phyloP scores from a whole-genome alignment of 2,888 invertebrate species.

The Automeris io region DNA sequence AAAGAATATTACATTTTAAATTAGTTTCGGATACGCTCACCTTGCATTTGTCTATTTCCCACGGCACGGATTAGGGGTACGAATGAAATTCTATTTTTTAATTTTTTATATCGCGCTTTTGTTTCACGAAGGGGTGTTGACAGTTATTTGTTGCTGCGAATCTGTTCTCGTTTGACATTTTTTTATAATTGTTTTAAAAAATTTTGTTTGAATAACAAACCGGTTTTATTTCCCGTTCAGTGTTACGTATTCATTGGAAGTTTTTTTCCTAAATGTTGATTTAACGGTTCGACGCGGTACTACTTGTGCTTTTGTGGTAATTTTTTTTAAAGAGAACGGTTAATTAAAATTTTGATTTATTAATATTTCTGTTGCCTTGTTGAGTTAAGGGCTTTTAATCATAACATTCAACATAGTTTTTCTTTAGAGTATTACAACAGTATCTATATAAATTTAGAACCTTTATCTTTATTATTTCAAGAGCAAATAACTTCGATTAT shows the following conservation, averaged over 20 bases:
- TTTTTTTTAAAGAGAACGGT: slow-evolving; percentile 51
- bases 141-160: slow-evolving; percentile 72
- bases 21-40: slow-evolving; percentile 73
- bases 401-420: slow-evolving; percentile 26
- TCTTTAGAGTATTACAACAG: slow-evolving; percentile 13
- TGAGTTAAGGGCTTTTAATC: slow-evolving; percentile 45
- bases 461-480: no score
- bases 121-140: slow-evolving; percentile 76
- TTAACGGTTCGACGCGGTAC: slow-evolving; percentile 66
- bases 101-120: slow-evolving; percentile 60
- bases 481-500: no score
- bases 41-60: slow-evolving; percentile 72
- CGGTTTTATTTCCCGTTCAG: slow-evolving; percentile 63
- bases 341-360: slow-evolving; percentile 74
- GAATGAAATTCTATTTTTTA: slow-evolving; percentile 60
- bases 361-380: slow-evolving; percentile 40
- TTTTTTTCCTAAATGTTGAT: slow-evolving; percentile 57
- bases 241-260: slow-evolving; percentile 52
- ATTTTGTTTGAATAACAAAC: slow-evolving; percentile 60
- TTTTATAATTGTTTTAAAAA: slow-evolving; percentile 60
- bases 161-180: slow-evolving; percentile 47
- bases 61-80: slow-evolving; percentile 68
- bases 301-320: slow-evolving; percentile 66
- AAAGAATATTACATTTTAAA: slow-evolving; percentile 75
- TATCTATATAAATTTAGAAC: neutral